Evolutionary conservation across 2,888 invertebrate species (phyloP).

Genomic region (Eupithecia pulchellata): DNA sequence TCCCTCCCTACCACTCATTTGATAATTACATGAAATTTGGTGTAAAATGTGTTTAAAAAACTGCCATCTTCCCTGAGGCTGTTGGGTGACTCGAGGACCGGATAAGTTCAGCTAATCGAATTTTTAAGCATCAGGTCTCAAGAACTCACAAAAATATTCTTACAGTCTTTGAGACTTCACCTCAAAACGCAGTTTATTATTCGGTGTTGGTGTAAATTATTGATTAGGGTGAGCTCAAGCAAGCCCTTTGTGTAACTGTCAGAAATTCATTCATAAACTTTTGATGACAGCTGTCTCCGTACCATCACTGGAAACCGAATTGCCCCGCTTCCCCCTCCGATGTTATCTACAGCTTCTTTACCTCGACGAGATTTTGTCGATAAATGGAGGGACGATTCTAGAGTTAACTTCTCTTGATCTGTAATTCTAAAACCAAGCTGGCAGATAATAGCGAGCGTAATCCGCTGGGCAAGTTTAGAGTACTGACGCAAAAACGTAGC

Average conservation of each 20-base stretch:
- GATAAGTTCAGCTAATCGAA: not conserved
- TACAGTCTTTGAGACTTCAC: not conserved
- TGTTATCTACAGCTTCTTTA: not conserved
- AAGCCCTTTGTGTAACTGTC: not conserved
- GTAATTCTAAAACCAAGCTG: too few relatives aligned
- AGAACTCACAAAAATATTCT: not conserved
- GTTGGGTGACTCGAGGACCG: not conserved
- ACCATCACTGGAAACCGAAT: not conserved
- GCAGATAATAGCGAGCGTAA: too few relatives aligned
- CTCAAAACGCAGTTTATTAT: constrained; percentile 1
- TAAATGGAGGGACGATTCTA: not conserved
- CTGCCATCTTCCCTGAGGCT: constrained; percentile 14
- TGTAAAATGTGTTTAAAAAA: constrained; percentile 35
- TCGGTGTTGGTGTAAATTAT: not conserved
- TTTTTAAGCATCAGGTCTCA: not conserved
- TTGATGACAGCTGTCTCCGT: constrained; percentile 1
- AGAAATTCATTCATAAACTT: not conserved
- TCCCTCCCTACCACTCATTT: constrained; percentile 38
- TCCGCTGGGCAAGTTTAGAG: too few relatives aligned
- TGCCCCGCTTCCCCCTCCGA: not conserved
- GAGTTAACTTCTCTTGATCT: not conserved
- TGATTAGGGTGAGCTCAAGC: not conserved
- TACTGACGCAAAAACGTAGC: too few relatives aligned
- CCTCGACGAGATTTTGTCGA: not conserved
- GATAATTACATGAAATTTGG: constrained; percentile 42